These are phyloP conservation scores for Trypoxylon attenuatum DNA, from an alignment of 2,888 invertebrate species.

Conservation along the genomic window DNA sequence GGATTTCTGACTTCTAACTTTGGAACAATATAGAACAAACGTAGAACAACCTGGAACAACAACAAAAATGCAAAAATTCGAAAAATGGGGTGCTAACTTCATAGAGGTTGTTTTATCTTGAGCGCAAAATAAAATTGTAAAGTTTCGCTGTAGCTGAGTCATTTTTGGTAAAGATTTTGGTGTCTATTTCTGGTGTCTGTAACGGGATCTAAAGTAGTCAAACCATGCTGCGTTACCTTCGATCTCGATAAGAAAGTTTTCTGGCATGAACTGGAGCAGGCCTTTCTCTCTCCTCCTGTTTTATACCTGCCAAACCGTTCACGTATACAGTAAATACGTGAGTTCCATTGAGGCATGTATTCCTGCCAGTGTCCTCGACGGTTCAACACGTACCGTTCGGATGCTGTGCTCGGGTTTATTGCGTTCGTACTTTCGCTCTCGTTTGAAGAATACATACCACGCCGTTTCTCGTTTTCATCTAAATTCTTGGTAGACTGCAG, in stretches of 20 bases:
- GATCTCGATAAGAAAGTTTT: neutral
- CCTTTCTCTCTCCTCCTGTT: slow-evolving; percentile 44
- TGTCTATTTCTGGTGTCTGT: too few species aligned
- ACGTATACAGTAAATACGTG: neutral
- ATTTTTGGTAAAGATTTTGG: too few species aligned
- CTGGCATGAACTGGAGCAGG: slow-evolving; percentile 28
- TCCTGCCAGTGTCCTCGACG: slow-evolving; percentile 1
- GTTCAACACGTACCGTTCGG: slow-evolving; percentile 15
- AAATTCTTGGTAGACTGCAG: neutral
- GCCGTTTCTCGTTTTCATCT: neutral
- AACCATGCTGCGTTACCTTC: neutral
- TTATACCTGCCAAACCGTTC: neutral
- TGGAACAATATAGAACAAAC: too few species aligned
- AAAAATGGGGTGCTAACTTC: too few species aligned
- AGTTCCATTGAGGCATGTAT: neutral
- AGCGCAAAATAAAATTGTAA: too few species aligned
- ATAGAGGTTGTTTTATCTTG: too few species aligned
- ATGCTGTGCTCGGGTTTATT: neutral
- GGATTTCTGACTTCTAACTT: too few species aligned
- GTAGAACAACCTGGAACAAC: neutral
- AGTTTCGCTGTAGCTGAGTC: too few species aligned
- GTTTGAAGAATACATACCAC: too few species aligned
- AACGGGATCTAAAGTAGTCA: neutral
- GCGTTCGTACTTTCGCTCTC: neutral
- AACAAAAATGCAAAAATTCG: too few species aligned